These are phyloP conservation scores for Xestoiulus laeticollis DNA, from an alignment of 2,888 invertebrate species.

Conservation along the genomic window DNA sequence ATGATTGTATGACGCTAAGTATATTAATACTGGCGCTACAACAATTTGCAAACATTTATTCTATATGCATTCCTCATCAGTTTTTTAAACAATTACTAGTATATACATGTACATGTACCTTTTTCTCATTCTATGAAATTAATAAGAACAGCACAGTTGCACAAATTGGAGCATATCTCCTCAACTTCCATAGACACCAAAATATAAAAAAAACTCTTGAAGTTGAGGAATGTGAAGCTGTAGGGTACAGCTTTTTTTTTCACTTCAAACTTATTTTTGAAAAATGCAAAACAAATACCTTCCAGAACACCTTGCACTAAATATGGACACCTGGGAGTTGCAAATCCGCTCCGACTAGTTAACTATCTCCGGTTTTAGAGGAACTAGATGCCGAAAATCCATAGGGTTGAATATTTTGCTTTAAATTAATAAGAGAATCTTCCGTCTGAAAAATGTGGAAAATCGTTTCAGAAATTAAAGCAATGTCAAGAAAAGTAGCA, in stretches of 20 bases:
- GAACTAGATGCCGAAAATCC: conserved; percentile 7
- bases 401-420: conserved; percentile 44
- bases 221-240: neutral
- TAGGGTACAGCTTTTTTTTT: neutral
- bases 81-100: neutral
- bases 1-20: neutral
- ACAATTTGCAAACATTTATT: neutral
- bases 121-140: neutral
- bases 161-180: neutral
- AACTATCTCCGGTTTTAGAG: neutral
- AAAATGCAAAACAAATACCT: neutral
- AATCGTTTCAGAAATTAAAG: neutral
- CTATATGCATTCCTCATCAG: neutral
- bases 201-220: neutral
- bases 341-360: neutral
- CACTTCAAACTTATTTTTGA: neutral
- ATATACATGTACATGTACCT: neutral
- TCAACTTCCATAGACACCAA: neutral
- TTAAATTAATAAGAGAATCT: conserved; percentile 47
- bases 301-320: neutral
- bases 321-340: neutral
- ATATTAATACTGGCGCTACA: neutral
- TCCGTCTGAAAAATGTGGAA: neutral
- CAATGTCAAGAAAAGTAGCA: neutral
- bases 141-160: neutral